Evolutionary conservation across 2,113 vertebrate species (phyloP), one percentile per base, ranked within the genome.

Genomic region (Tenebrosternarchus preto): DNA sequence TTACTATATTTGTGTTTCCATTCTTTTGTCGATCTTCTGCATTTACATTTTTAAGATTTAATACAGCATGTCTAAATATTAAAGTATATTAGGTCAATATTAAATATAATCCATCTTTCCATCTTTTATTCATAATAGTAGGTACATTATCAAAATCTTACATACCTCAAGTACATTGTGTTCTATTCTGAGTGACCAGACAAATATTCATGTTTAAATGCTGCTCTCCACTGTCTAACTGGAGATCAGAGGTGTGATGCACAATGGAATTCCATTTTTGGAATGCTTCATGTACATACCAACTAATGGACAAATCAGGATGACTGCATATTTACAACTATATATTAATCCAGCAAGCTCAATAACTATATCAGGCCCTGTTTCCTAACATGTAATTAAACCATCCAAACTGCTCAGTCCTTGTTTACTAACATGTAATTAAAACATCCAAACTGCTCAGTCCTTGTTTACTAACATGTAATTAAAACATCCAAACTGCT

Each of bases 201-300:
- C 3, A n/a, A 31, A 3, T 39, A 50, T 39, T n/a, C 36, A 8
- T 64, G 11, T 76, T 55, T 27, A 64, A 4, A 55, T 76, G 46
- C 63, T 53, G 17, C 87, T 68, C 84, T 85, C 78, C 77, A n/a
- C n/a, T 19, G 73, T 80, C 80, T 69, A 61, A 57, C 25, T 53
- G 70, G 77, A 56, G 77, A 70, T 55, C 72, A 80, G 64, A 29
- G 53, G 76, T 9, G 43, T 66, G 33, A 22, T 36, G 57, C 15
- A 84, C 60, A 33, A 82, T 57, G 83, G 83, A 86, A 89, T 80
- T 80, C 81, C 82, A 80, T 85, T 86, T 69, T 79, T 39, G 71
- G 29, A 72, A 60, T 61, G 53, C 59, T 61, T 17, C 22, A 25
- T 80, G 69, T 59, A 83, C 25, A 46, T n/a, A 76, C 17, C 59